Evolutionary conservation across 2,113 vertebrate genomes (phyloP).

Genomic region (Callithrix jacchus): DNA sequence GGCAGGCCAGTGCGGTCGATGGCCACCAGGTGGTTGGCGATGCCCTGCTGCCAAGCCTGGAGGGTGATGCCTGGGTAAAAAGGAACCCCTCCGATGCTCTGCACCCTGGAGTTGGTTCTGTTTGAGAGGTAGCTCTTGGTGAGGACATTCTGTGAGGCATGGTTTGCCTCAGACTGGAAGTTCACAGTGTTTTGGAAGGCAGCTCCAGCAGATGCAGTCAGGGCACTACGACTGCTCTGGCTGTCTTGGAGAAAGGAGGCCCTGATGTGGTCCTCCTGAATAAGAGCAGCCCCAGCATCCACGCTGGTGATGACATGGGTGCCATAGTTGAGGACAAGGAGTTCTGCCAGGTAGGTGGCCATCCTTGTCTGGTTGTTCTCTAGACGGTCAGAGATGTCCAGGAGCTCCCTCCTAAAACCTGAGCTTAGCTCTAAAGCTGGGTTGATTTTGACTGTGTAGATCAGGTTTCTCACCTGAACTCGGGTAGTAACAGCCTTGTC

Average conservation of each 20-base stretch:
- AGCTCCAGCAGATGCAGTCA: constrained; percentile 82
- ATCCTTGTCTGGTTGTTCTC: constrained; percentile 92
- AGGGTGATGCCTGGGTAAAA: constrained; percentile 95
- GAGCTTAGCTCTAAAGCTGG: constrained; percentile 86
- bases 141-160: constrained; percentile 41
- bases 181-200: constrained; percentile 86
- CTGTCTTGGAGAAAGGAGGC: constrained; percentile 85
- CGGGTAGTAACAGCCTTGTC: constrained; percentile 87
- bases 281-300: constrained; percentile 86
- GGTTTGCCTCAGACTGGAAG: constrained; percentile 67
- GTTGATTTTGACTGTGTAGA: constrained; percentile 89
- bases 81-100: constrained; percentile 87
- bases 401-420: constrained; percentile 85
- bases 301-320: constrained; percentile 90
- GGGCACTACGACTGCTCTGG: constrained; percentile 22
- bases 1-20: constrained; percentile 91
- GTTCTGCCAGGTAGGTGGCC: constrained; percentile 89
- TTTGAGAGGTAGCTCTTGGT: constrained; percentile 87
- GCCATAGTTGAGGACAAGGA: constrained; percentile 91
- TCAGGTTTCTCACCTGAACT: constrained; percentile 90
- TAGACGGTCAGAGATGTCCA: constrained; percentile 87
- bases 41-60: constrained; percentile 91
- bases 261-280: constrained; percentile 91
- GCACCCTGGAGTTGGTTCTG: constrained; percentile 87
- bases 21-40: constrained; percentile 91